Evolutionary conservation across 2,113 vertebrate genomes (phyloP).

Genomic region (Ophiodon elongatus): DNA sequence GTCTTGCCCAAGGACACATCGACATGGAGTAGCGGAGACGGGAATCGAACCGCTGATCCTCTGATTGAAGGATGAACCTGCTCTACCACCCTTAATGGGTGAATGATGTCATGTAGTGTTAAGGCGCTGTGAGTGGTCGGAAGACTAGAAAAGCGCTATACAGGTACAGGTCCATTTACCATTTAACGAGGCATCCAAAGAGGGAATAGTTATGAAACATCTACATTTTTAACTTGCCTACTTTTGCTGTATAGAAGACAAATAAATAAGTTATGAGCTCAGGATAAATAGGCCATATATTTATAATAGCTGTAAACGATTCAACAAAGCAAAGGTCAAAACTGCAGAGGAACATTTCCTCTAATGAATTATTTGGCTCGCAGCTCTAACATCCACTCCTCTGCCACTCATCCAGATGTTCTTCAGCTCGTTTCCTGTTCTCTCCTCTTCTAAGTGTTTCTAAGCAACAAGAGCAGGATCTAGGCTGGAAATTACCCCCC

Average conservation of each 20-base stretch:
- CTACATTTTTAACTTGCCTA: background rate
- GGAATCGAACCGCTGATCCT: no score
- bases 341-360: slow-evolving; percentile 19
- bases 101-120: no score
- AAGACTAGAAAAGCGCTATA: no score
- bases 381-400: slow-evolving; percentile 20
- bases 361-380: slow-evolving; percentile 38
- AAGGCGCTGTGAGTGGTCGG: no score
- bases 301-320: slow-evolving; percentile 27
- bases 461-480: slow-evolving; percentile 7
- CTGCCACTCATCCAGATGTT: slow-evolving; percentile 13
- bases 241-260: slow-evolving; percentile 4
- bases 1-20: no score
- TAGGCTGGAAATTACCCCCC: background rate
- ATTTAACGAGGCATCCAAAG: background rate
- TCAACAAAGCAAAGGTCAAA: slow-evolving; percentile 39
- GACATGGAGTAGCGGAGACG: no score
- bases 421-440: slow-evolving; percentile 13
- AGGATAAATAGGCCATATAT: background rate
- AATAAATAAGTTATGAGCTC: slow-evolving; percentile 7
- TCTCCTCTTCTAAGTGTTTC: slow-evolving; percentile 17
- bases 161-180: no score
- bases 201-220: slow-evolving; percentile 1
- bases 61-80: no score
- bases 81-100: no score